Evolutionary conservation across 2,888 invertebrate species (phyloP).

Genomic region (Catocala sponsa): DNA sequence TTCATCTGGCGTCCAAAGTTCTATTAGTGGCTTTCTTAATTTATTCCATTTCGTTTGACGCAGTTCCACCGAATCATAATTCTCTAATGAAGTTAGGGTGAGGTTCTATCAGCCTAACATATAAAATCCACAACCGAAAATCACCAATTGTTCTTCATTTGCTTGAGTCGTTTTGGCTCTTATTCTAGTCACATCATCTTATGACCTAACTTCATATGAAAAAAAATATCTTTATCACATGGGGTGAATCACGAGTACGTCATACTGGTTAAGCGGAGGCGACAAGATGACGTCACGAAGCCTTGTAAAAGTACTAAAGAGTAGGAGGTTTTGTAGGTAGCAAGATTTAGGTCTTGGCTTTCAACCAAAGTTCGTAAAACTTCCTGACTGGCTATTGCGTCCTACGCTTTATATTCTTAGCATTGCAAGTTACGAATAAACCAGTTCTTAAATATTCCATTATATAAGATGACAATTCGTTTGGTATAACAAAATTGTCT

Average conservation of each 20-base stretch:
- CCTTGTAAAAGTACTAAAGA: conserved; percentile 37
- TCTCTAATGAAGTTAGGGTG: too few relatives aligned
- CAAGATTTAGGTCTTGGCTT: conserved; percentile 48
- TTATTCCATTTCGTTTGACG: too few relatives aligned
- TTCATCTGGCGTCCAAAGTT: too few relatives aligned
- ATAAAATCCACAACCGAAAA: too few relatives aligned
- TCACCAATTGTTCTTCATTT: too few relatives aligned
- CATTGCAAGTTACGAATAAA: conserved; percentile 42
- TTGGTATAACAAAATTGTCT: not conserved
- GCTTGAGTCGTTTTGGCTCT: too few relatives aligned
- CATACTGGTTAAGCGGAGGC: conserved; percentile 21
- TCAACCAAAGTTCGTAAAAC: conserved; percentile 45
- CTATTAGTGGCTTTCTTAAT: too few relatives aligned
- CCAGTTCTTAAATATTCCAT: not conserved
- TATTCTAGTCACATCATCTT: not conserved
- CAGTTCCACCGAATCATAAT: too few relatives aligned
- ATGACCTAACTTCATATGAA: not conserved
- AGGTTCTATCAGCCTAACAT: too few relatives aligned
- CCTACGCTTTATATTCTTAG: conserved; percentile 32
- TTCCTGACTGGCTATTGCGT: conserved; percentile 14
- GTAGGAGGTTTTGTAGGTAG: conserved; percentile 37
- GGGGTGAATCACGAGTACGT: conserved; percentile 30
- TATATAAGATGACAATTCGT: not conserved
- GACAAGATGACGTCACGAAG: conserved; percentile 36
- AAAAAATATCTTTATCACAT: conserved; percentile 4